Evolutionary conservation across 2,113 vertebrate species (phyloP), one percentile per base, ranked within the genome.

Genomic region (Plecturocebus donacophilus): DNA sequence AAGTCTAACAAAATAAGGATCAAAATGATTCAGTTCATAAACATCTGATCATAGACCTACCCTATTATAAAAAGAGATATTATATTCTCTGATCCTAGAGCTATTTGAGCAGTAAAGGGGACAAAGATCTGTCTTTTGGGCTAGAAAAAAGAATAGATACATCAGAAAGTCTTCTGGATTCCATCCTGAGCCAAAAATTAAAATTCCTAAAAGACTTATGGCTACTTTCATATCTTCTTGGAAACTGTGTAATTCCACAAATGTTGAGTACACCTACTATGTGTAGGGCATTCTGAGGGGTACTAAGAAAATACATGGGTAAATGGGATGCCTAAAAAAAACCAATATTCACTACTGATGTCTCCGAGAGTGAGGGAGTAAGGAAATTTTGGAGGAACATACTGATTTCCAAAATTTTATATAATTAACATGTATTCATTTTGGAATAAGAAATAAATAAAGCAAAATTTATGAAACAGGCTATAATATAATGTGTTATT

Each of bases 1-100:
- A 94, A 96, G 30, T 77, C 42, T 66, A 91, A 97, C 49, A 86
- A 93, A 94, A 88, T 54, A 49, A 45, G 77, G 23, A 30, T 91
- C 42, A 20, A 92, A 92, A 56, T 83, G 2, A 76, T 87, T 82
- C 83, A 76, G 38, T 83, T 76, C 75, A 77, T 54, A 91, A 94
- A 73, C 35, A 94, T 82, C 40, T 75, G 27, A 47, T 75, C 20
- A 70, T 82, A 76, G 52, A 54, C 21, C 52, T 94, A 77, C 3
- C 14, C 32, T 71, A 1, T 56, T 83, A 75, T 68, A 91, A 82
- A 92, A 91, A 81, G 49, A 87, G 14, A 85, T 12, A n/a, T 30
- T 66, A 8, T 79, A 64, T 92, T 76, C 45, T 54, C 45, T 87
- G 64, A 12, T 23, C 40, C 58, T 56, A 61, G 32, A 82, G 11